These are phyloP conservation scores for Holacanthus passer DNA, from an alignment of 2,113 vertebrate species.

Conservation along the genomic window DNA sequence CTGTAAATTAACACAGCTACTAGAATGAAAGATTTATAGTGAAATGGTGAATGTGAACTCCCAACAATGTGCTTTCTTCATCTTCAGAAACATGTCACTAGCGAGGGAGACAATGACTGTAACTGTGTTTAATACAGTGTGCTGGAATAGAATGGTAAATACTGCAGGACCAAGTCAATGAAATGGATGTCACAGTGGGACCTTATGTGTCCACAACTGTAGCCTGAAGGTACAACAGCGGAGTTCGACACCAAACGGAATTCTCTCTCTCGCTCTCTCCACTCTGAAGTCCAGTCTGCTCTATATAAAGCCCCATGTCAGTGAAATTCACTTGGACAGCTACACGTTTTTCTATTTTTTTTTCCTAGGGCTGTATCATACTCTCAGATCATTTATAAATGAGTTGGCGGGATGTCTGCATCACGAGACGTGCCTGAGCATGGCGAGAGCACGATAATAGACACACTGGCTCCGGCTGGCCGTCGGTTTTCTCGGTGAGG, in stretches of 20 bases:
- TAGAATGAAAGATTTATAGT: slow-evolving; percentile 13
- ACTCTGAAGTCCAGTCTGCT: slow-evolving; percentile 75
- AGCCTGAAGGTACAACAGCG: slow-evolving; percentile 71
- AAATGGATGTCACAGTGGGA: slow-evolving; percentile 71
- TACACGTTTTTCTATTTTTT: slow-evolving; percentile 77
- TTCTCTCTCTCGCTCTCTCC: slow-evolving; percentile 47
- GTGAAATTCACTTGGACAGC: slow-evolving; percentile 81
- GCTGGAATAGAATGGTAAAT: slow-evolving; percentile 58
- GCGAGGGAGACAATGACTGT: slow-evolving; percentile 13
- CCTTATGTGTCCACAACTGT: slow-evolving; percentile 63
- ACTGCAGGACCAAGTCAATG: slow-evolving; percentile 62
- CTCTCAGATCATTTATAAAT: slow-evolving; percentile 86
- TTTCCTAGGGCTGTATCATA: slow-evolving; percentile 78
- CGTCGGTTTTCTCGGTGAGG: slow-evolving; percentile 51
- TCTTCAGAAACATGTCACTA: slow-evolving; percentile 14
- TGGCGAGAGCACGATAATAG: slow-evolving; percentile 62
- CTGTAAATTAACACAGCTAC: slow-evolving; percentile 41
- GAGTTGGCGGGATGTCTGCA: slow-evolving; percentile 79
- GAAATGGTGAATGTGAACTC: slow-evolving; percentile 23
- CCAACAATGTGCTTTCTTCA: not conserved
- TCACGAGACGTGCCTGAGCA: slow-evolving; percentile 66
- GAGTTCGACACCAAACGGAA: slow-evolving; percentile 71
- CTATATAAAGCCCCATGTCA: slow-evolving; percentile 76
- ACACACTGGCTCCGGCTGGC: slow-evolving; percentile 42
- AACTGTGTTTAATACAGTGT: slow-evolving; percentile 49